Evolutionary conservation across 1,140 invertebrate species (phyloP).

Genomic region (Drosophila guanche): DNA sequence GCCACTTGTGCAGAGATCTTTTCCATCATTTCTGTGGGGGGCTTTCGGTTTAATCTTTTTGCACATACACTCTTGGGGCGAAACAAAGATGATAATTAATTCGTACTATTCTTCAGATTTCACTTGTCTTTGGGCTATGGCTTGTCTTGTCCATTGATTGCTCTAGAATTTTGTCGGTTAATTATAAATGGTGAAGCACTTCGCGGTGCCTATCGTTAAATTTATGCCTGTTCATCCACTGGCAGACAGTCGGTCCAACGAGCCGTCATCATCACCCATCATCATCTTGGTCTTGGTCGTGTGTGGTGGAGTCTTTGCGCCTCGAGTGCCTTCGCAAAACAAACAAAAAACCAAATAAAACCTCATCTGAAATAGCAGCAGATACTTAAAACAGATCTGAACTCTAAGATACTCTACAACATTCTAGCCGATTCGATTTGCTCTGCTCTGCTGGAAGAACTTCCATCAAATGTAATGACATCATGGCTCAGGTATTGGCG

Average conservation of each 20-base stretch:
- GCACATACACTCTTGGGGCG: background rate
- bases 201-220: constrained; percentile 33
- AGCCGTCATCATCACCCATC: constrained; percentile 3
- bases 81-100: constrained; percentile 59
- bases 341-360: constrained; percentile 44
- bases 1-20: constrained; percentile 73
- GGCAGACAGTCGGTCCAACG: constrained; percentile 22
- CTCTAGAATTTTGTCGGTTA: constrained; percentile 75
- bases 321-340: constrained; percentile 48
- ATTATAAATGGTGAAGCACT: constrained; percentile 49
- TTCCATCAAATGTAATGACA: constrained; percentile 50
- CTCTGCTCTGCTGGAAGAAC: constrained; percentile 10
- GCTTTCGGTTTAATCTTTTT: constrained; percentile 29
- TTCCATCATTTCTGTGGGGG: constrained; percentile 27
- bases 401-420: constrained; percentile 32
- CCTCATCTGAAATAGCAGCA: constrained; percentile 27
- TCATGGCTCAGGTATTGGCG: constrained; percentile 41
- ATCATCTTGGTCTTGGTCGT: constrained; percentile 18
- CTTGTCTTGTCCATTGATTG: constrained; percentile 55
- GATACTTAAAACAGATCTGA: constrained; percentile 42
- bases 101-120: constrained; percentile 62
- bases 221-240: constrained; percentile 62
- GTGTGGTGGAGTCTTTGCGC: constrained; percentile 44
- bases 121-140: constrained; percentile 70
- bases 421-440: constrained; percentile 10